phyloP scores from a whole-genome alignment of 1,140 invertebrate species.

The Euborellia annulipes region DNA sequence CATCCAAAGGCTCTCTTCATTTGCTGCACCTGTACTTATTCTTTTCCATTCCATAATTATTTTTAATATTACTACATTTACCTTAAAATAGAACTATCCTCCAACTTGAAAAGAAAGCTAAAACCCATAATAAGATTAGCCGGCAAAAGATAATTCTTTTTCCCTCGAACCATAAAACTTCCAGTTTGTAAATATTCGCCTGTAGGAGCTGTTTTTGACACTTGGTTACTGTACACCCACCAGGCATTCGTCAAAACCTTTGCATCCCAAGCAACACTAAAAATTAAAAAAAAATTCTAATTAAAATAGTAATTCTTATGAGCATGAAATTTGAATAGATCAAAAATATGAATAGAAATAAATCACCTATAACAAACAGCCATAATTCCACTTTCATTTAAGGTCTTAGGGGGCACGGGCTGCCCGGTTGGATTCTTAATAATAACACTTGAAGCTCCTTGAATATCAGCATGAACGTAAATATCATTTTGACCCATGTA shows the following conservation, averaged over 20 bases:
- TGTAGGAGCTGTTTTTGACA: slow-evolving; percentile 95
- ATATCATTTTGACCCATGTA: slow-evolving; percentile 74
- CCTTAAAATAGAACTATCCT: slow-evolving; percentile 41
- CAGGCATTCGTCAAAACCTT: slow-evolving; percentile 89
- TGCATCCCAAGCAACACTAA: slow-evolving; percentile 87
- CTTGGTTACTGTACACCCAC: slow-evolving; percentile 92
- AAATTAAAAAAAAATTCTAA: too few relatives aligned
- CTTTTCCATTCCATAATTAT: background rate
- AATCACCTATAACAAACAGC: slow-evolving; percentile 86
- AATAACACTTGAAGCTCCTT: slow-evolving; percentile 86
- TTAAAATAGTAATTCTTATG: too few relatives aligned
- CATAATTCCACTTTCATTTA: slow-evolving; percentile 94
- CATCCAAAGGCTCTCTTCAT: too few relatives aligned
- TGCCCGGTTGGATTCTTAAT: slow-evolving; percentile 71
- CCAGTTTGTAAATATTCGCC: slow-evolving; percentile 93
- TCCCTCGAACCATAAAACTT: slow-evolving; percentile 97
- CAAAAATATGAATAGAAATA: too few relatives aligned
- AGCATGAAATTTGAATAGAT: too few relatives aligned
- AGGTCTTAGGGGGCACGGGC: slow-evolving; percentile 76
- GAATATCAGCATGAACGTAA: slow-evolving; percentile 88
- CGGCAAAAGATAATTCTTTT: slow-evolving; percentile 92
- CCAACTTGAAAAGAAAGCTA: slow-evolving; percentile 80
- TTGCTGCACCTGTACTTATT: too few relatives aligned
- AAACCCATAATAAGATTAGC: slow-evolving; percentile 85
- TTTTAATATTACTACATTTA: slow-evolving; percentile 6